A percentile compares a stretch with the other conserved stretches of the same genome.
Conservation (phyloP, 1,140 invertebrate species). For the Ditylenchus dipsaci region DNA sequence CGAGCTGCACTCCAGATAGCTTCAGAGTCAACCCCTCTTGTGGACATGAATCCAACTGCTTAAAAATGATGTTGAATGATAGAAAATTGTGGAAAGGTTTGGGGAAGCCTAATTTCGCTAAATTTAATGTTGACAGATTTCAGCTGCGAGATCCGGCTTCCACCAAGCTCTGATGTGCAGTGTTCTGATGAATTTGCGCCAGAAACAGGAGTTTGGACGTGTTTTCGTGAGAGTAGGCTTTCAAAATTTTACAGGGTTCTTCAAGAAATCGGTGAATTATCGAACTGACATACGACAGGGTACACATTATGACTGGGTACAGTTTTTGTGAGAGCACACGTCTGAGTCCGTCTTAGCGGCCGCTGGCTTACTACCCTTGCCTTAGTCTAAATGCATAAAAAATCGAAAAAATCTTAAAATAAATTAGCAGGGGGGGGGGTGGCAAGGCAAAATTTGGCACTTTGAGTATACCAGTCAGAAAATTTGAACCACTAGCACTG, state of each 20-base stretch:
- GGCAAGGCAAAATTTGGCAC: too few relatives aligned
- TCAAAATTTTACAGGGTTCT: not conserved
- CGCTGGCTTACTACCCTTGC: too few relatives aligned
- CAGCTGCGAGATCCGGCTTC: slow-evolving; percentile 42
- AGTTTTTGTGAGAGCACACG: too few relatives aligned
- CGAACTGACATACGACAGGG: too few relatives aligned
- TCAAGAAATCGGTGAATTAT: not conserved
- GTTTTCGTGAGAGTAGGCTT: slow-evolving; percentile 36
- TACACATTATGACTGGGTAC: too few relatives aligned
- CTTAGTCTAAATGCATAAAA: too few relatives aligned
- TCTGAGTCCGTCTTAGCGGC: too few relatives aligned
- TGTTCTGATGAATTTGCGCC: slow-evolving; percentile 55
- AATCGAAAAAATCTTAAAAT: too few relatives aligned
- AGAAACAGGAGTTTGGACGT: slow-evolving; percentile 50
- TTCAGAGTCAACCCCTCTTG: slow-evolving; percentile 7
- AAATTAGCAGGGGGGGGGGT: too few relatives aligned
- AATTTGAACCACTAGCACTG: too few relatives aligned
- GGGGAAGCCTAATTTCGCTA: not conserved
- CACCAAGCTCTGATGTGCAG: slow-evolving; percentile 56
- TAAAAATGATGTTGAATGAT: slow-evolving; percentile 36
- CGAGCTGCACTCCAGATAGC: not conserved
- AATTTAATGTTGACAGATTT: not conserved
- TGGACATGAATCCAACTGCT: slow-evolving; percentile 24
- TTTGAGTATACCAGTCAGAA: too few relatives aligned
- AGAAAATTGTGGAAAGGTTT: slow-evolving; percentile 40